phyloP scores from a whole-genome alignment of 2,888 invertebrate genomes.

The Oscheius onirici region DNA sequence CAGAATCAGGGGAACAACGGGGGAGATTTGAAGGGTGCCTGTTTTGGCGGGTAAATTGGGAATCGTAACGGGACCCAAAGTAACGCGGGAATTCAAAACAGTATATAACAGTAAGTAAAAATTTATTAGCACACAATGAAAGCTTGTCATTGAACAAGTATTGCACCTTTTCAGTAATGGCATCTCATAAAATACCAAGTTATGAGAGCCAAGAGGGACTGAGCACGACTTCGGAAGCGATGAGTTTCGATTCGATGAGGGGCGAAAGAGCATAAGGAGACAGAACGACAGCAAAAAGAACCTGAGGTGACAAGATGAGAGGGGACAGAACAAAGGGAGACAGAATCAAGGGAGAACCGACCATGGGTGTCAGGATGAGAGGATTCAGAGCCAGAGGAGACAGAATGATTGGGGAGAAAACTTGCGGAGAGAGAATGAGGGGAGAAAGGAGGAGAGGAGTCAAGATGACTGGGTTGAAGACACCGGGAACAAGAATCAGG shows the following conservation, averaged over 20 bases:
- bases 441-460: conserved; percentile 65
- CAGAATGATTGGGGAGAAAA: conserved; percentile 65
- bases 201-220: conserved; percentile 69
- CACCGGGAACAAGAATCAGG: conserved; percentile 60
- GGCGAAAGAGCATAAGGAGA: conserved; percentile 69
- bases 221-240: conserved; percentile 64
- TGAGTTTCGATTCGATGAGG: conserved; percentile 64
- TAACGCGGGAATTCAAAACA: no score
- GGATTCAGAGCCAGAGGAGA: conserved; percentile 66
- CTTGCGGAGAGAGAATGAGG: conserved; percentile 66
- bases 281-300: conserved; percentile 66
- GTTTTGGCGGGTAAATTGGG: no score
- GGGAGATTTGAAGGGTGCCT: no score
- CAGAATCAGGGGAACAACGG: no score
- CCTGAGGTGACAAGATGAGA: conserved; percentile 67
- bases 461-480: conserved; percentile 65
- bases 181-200: neutral
- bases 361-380: conserved; percentile 63
- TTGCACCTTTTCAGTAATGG: conserved; percentile 6
- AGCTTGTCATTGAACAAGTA: neutral
- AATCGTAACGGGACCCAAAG: no score
- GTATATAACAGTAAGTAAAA: no score
- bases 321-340: conserved; percentile 68
- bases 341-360: conserved; percentile 61
- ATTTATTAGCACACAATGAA: no score